These are phyloP conservation scores for Trichopria drosophilae DNA, from an alignment of 2,888 invertebrate genomes.

Conservation along the genomic window DNA sequence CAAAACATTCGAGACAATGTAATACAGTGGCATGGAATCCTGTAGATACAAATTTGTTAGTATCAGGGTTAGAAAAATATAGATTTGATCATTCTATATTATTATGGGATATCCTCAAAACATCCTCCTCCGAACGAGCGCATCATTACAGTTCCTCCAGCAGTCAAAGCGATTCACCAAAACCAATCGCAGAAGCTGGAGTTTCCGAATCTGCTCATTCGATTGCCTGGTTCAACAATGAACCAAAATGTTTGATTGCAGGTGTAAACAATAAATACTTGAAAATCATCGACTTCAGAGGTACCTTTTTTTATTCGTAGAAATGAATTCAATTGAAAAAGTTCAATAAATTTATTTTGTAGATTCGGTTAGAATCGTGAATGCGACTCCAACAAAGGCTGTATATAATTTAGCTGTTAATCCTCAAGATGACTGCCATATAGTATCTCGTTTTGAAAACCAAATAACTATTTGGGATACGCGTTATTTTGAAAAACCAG, in stretches of 20 bases:
- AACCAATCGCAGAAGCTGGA: slow-evolving; percentile 76
- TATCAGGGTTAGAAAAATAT: slow-evolving; percentile 86
- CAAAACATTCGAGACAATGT: slow-evolving; percentile 82
- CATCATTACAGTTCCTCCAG: slow-evolving; percentile 51
- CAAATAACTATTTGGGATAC: slow-evolving; percentile 87
- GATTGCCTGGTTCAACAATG: slow-evolving; percentile 79
- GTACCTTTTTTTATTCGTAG: slow-evolving; percentile 59
- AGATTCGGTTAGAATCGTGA: slow-evolving; percentile 75
- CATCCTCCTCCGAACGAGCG: slow-evolving; percentile 55
- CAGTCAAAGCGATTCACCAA: slow-evolving; percentile 61
- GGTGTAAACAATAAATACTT: slow-evolving; percentile 89
- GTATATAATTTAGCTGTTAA: slow-evolving; percentile 83
- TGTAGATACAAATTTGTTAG: slow-evolving; percentile 77
- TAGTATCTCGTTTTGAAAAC: slow-evolving; percentile 83
- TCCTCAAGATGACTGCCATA: slow-evolving; percentile 74
- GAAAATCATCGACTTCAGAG: slow-evolving; percentile 86
- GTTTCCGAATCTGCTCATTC: slow-evolving; percentile 83
- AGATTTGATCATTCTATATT: slow-evolving; percentile 85
- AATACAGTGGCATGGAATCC: slow-evolving; percentile 88
- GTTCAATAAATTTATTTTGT: slow-evolving; percentile 24
- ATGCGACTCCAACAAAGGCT: slow-evolving; percentile 74
- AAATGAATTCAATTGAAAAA: slow-evolving; percentile 18
- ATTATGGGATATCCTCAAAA: slow-evolving; percentile 81
- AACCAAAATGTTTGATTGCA: slow-evolving; percentile 76
- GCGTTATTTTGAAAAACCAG: slow-evolving; percentile 81